Base-by-base conservation (phyloP, 2,888 invertebrate species). In the Barypeithes pellucidus region DNA sequence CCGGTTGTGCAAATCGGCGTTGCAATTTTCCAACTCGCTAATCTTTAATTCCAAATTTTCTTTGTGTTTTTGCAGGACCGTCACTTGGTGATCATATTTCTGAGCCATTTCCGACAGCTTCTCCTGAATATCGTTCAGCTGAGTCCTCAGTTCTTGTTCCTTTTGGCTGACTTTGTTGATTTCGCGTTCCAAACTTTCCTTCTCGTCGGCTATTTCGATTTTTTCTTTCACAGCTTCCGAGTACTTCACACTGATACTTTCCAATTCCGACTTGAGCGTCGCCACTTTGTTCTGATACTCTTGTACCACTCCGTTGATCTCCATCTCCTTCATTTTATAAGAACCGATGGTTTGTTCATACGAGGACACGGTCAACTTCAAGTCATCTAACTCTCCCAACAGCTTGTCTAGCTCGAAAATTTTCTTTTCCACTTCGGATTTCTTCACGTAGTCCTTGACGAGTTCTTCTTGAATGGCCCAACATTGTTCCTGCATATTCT, bases 211-310 rank as follows among this genome's bases (percentile, higher is more conserved):
- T 2, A 93, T 88, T 77, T 92, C 91, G 0, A 93, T 92, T 79
- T 94, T 90, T 79, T 95, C 94, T 41, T 93, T 86, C 0, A 93
- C 89, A 0, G 91, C 90, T 81, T 93, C 92, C 0, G 94, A 94
- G 18, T 92, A 92, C 76, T 92, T 90, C n/a, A 94, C 87, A 0
- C 91, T 91, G 0, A 92, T 89, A 76, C 91, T 90, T 81, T 94
- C 93, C 12, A 94, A 87, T 66, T 92, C 91, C 67, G 90, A 88
- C n/a, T 80, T 78, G n/a, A 93, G 83, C 0, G 87, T 84, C 16
- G 90, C 88, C 68, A 91, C 88, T 14, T 87, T 89, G 69, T 90
- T 82, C 76, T 89, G 83, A 60, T 85, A 76, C 80, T 84, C 76
- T 72, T 77, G 67, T 82, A 87, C 70, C 71, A 83, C 83, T 50